Evolutionary conservation across 2,113 vertebrate species (phyloP), one percentile per base, ranked within the genome.

Genomic region (Lonchura striata): DNA sequence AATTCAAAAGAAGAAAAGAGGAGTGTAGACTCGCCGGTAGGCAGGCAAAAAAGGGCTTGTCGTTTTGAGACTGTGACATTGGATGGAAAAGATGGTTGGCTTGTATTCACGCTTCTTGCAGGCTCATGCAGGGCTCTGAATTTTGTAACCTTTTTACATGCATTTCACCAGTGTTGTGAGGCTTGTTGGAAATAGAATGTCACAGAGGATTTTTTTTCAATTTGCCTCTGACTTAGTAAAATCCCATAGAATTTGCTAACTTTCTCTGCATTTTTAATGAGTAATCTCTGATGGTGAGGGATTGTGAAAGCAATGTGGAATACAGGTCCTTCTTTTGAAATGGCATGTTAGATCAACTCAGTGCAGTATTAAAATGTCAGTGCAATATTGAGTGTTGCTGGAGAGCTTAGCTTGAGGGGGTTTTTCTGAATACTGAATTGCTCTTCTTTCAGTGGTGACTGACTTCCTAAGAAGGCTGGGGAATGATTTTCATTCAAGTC

Each of bases 1-100:
- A 95, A 95, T 98, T 96, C 92, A 97, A 91, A 97, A 96, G 90
- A 96, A 93, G 93, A 88, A 93, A 96, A 97, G 79, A 77, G 53
- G 91, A 93, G 91, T 78, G 71, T 65, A 46, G 90, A 21, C 65
- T 75, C 41, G 60, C 56, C 6, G 15, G 25, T 84, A 82, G 91
- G 82, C 86, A 88, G 64, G 79, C 94, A 92, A 64, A 95, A 97
- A 96, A 84, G 83, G 92, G 56, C 88, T 91, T 97, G 95, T 93
- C 88, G 27, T 75, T 97, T 91, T 96, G 63, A 92, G 79, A 24
- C 72, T 65, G 72, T 92, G 93, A 86, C 59, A 33, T 50, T 91
- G 88, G 87, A 71, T 33, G 93, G 86, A 81, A 89, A 95, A 84
- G 93, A 83, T 85, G 96, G 91, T 89, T 1, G 11, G 96, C 92